These are phyloP conservation scores for Agrotis segetum DNA, from an alignment of 2,888 invertebrate genomes.

Conservation along the genomic window DNA sequence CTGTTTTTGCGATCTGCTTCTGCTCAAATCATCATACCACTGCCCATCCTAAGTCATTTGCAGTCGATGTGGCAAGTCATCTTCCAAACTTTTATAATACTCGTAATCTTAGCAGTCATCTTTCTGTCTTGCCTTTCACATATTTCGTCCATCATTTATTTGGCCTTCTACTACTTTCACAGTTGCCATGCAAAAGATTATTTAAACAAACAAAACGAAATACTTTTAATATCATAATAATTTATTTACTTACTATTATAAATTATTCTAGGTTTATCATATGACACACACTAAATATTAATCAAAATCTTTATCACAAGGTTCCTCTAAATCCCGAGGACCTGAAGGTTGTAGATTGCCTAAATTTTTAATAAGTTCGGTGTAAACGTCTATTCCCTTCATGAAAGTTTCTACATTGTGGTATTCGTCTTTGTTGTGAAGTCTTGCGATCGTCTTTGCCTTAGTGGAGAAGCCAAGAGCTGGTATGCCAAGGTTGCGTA, in stretches of 20 bases:
- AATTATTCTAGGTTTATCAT: background rate
- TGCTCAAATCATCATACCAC: too few species aligned
- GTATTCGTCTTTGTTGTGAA: slow-evolving; percentile 78
- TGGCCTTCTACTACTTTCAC: too few species aligned
- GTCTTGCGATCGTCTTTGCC: slow-evolving; percentile 63
- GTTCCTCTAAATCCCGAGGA: background rate
- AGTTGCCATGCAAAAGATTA: too few species aligned
- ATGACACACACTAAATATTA: background rate
- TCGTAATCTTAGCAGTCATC: too few species aligned
- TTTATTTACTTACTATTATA: background rate
- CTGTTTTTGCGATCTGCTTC: too few species aligned
- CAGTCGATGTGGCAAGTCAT: too few species aligned
- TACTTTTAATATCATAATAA: background rate
- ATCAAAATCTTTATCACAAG: slow-evolving; percentile 4
- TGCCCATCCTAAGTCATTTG: too few species aligned
- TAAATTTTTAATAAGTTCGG: slow-evolving; percentile 67
- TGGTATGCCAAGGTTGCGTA: slow-evolving; percentile 78
- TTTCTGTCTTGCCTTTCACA: too few species aligned
- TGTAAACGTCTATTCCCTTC: slow-evolving; percentile 78
- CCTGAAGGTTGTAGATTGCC: slow-evolving; percentile 52
- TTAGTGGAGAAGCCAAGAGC: slow-evolving; percentile 80
- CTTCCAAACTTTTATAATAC: too few species aligned
- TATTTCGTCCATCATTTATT: too few species aligned
- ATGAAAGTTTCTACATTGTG: slow-evolving; percentile 75
- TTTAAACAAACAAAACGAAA: background rate